phyloP scores from a whole-genome alignment of 2,797 vertebrate species.

The Tapirus indicus region DNA sequence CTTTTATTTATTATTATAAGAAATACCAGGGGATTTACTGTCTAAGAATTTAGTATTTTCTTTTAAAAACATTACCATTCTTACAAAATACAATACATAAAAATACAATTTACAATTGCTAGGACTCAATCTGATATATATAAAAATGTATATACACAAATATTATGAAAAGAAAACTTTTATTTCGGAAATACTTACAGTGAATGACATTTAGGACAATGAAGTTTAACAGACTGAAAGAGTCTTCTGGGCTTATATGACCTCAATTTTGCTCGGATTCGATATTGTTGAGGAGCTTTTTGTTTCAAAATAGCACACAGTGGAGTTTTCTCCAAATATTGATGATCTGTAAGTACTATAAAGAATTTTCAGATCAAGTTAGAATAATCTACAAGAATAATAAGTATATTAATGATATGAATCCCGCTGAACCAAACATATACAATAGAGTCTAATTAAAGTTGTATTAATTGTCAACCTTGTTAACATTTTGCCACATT shows the following conservation, averaged over 20 bases:
- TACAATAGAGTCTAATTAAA: not conserved
- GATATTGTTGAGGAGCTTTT: conserved; percentile 88
- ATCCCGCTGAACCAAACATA: not conserved
- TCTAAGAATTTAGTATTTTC: conserved; percentile 34
- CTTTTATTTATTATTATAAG: conserved; percentile 40
- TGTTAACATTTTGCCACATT: not conserved
- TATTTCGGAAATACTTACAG: conserved; percentile 90
- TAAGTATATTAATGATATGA: not conserved
- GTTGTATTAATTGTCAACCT: not conserved
- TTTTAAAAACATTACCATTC: conserved; percentile 11
- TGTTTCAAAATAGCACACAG: conserved; percentile 89
- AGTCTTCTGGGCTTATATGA: conserved; percentile 92
- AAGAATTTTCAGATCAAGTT: conserved; percentile 67
- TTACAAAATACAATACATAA: conserved; percentile 32
- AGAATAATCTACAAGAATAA: not conserved
- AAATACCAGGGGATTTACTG: not conserved
- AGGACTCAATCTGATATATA: not conserved
- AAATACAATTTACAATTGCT: not conserved
- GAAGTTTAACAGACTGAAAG: conserved; percentile 94
- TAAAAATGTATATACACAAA: not conserved
- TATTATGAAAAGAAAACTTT: conserved; percentile 7
- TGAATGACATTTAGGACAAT: conserved; percentile 93
- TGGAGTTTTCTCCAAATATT: conserved; percentile 87
- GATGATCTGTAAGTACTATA: conserved; percentile 89
- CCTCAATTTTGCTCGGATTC: conserved; percentile 92